Base-by-base conservation (phyloP, 2,113 vertebrate species). In the Phylloscopus whistleri region DNA sequence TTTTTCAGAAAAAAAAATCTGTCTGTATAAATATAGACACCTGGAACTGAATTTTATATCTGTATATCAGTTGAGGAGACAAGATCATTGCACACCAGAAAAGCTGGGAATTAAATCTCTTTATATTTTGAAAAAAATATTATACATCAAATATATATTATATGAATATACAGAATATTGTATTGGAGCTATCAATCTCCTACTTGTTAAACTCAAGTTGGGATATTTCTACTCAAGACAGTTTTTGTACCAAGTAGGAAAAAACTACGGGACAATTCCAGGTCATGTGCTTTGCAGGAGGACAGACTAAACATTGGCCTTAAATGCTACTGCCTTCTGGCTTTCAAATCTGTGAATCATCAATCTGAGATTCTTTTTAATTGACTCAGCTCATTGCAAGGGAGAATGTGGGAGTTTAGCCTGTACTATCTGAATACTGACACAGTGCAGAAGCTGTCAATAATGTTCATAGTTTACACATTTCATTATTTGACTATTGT, bases 321-420 rank as follows among this genome's bases (percentile, higher is more conserved):
- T 39, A 84, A 87, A 59, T 84, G 21, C 18, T 93, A 10, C 30
- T 91, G 52, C 21, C 18, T 95, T 89, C 52, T 81, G 58, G 18
- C 41, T 93, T 89, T 60, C 52, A 78, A 68, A 91, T 53, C 52
- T 37, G 19, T 64, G 67, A 82, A n/a, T 87, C 79, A 78, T 89
- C 56, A 75, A 7, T 70, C 31, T 78, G 39, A 90, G 19, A 74
- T 72, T 49, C 16, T 63, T 87, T 92, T 66, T 53, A 85, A 83
- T 83, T 93, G 74, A 72, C 37, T 89, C 41, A 41, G 16, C 44
- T 87, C 49, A 24, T 59, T 73, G 7, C 37, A 74, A 77, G 35
- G 19, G n/a, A 83, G 23, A 76, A 56, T 5, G 23, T 84, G 27
- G 4, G 28, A 10, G 13, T 69, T 75, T 87, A 73, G 23, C 67